Conservation (phyloP, 2,797 vertebrate species). For the Sphenopsis melanotis region DNA sequence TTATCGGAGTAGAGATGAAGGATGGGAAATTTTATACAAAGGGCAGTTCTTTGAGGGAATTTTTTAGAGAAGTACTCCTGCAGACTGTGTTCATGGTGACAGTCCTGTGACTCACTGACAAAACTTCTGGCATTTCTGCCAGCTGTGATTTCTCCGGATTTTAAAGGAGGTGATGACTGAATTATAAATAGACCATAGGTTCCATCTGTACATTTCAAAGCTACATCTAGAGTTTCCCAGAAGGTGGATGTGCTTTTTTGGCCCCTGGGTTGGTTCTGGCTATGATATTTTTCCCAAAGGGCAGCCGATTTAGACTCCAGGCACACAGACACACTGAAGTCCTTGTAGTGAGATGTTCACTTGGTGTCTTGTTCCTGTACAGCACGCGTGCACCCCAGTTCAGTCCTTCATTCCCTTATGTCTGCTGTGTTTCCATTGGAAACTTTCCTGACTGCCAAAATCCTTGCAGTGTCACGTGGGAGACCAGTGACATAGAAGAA, state of each 20-base stretch:
- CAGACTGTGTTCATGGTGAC: neutral
- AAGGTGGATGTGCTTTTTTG: neutral
- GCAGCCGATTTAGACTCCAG: neutral
- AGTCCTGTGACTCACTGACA: slow-evolving; percentile 14
- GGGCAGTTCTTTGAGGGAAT: neutral
- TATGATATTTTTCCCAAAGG: neutral
- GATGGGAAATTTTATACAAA: neutral
- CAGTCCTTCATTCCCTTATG: neutral
- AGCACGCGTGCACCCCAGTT: accelerated
- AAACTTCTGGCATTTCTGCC: slow-evolving; percentile 28
- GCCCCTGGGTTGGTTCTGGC: neutral
- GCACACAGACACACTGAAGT: neutral
- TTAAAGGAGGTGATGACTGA: slow-evolving; percentile 19
- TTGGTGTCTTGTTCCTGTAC: neutral
- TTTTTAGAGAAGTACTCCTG: neutral
- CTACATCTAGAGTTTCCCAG: neutral
- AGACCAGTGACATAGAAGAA: neutral
- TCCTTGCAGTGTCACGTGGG: neutral
- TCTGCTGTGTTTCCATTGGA: neutral
- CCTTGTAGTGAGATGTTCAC: neutral
- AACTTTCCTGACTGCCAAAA: neutral
- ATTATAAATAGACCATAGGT: neutral
- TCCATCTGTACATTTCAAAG: neutral
- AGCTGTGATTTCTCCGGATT: slow-evolving; percentile 27
- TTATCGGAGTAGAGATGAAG: neutral